These are phyloP conservation scores for Formica exsecta DNA, from an alignment of 1,140 invertebrate species.

Conservation along the genomic window DNA sequence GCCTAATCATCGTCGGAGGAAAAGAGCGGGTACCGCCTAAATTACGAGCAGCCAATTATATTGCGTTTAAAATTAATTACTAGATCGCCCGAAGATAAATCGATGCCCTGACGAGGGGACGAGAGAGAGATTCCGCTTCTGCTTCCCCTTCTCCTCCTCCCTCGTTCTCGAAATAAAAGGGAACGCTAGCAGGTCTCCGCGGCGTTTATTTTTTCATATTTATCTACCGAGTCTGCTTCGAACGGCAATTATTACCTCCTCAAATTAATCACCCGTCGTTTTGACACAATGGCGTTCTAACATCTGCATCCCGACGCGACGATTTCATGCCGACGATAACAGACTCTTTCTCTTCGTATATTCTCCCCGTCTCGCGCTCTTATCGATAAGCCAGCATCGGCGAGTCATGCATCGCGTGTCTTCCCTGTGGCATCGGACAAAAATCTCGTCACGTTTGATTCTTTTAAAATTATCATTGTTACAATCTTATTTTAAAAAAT, in stretches of 20 bases:
- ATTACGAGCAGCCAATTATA: constrained; percentile 80
- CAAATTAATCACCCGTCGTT: constrained; percentile 75
- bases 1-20: constrained; percentile 64
- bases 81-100: constrained; percentile 78
- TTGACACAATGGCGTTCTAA: constrained; percentile 67
- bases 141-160: constrained; percentile 6
- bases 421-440: constrained; percentile 6
- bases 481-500: background rate
- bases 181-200: constrained; percentile 27
- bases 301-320: constrained; percentile 61
- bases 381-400: constrained; percentile 65
- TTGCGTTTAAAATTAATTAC: constrained; percentile 81
- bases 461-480: constrained; percentile 13
- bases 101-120: constrained; percentile 69
- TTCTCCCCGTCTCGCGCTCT: constrained; percentile 4
- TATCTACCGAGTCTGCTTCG: constrained; percentile 69
- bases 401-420: constrained; percentile 60
- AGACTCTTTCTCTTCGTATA: constrained; percentile 17
- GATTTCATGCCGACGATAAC: constrained; percentile 54
- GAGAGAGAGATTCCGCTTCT: constrained; percentile 28
- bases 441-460: constrained; percentile 13
- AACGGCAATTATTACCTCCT: constrained; percentile 74
- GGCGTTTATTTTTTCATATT: constrained; percentile 71
- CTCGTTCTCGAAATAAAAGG: constrained; percentile 35
- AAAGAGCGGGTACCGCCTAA: constrained; percentile 60